A percentile compares a stretch with the other conserved stretches of the same genome.
Conservation (phyloP, 2,888 invertebrate genomes). For the Lamellibrachia satsuma region DNA sequence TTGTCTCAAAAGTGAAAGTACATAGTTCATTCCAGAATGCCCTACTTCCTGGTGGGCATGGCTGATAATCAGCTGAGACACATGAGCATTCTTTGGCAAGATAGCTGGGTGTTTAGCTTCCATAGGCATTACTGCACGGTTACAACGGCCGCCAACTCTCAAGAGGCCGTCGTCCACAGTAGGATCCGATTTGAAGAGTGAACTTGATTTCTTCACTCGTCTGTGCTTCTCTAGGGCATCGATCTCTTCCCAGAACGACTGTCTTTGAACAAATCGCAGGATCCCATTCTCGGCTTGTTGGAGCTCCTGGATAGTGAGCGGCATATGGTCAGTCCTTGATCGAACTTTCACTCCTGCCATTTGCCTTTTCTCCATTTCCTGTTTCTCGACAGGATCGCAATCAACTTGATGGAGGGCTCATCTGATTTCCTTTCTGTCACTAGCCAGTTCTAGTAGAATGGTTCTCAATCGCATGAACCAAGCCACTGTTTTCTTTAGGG, state of each 20-base stretch:
- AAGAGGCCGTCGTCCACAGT: slow-evolving; percentile 37
- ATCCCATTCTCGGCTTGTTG: slow-evolving; percentile 9
- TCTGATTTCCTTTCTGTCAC: neutral
- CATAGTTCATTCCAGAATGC: neutral
- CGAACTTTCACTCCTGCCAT: neutral
- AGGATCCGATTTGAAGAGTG: slow-evolving; percentile 37
- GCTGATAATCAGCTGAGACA: too few species aligned
- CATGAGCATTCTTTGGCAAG: slow-evolving; percentile 41
- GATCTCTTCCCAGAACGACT: slow-evolving; percentile 26
- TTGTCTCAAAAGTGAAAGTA: neutral
- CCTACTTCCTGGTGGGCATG: too few species aligned
- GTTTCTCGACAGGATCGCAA: too few species aligned
- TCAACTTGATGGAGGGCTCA: too few species aligned
- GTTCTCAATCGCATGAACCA: slow-evolving; percentile 17
- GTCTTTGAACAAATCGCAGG: neutral
- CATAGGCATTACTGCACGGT: slow-evolving; percentile 27
- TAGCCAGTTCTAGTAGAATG: neutral
- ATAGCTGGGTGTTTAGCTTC: slow-evolving; percentile 41
- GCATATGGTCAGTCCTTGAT: too few species aligned
- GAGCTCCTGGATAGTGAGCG: slow-evolving; percentile 3
- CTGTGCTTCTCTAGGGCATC: neutral
- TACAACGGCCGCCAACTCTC: slow-evolving; percentile 44
- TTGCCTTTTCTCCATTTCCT: neutral
- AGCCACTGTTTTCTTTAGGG: slow-evolving; percentile 24
- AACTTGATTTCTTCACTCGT: neutral